A percentile compares a stretch with the other conserved stretches of the same genome.
phyloP scores from a whole-genome alignment of 1,140 invertebrate species.

The Cheumatopsyche charites region DNA sequence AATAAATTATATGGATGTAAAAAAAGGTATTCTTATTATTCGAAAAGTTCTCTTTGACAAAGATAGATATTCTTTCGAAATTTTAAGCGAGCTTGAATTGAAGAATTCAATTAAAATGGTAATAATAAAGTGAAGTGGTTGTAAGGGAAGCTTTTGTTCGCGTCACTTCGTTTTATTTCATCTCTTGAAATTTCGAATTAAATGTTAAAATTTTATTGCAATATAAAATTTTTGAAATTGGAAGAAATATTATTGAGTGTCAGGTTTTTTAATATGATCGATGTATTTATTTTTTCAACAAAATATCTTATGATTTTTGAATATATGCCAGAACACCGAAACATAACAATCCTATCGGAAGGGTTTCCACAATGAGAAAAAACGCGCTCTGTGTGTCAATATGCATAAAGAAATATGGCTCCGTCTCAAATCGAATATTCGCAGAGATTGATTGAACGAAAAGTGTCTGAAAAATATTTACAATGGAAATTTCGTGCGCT shows the following conservation, averaged over 20 bases:
- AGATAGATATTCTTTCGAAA: slow-evolving; percentile 1
- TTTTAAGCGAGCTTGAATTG: neutral
- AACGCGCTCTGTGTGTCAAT: neutral
- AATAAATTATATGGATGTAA: neutral
- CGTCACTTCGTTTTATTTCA: slow-evolving; percentile 1
- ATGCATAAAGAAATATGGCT: slow-evolving; percentile 15
- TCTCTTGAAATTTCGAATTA: neutral
- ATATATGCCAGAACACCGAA: too few species aligned
- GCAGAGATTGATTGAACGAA: slow-evolving; percentile 29
- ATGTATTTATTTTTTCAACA: neutral
- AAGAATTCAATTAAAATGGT: slow-evolving; percentile 32
- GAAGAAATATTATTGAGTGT: neutral
- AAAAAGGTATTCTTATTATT: slow-evolving; percentile 8
- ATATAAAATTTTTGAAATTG: too few species aligned
- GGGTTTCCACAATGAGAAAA: neutral
- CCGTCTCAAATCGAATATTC: slow-evolving; percentile 23
- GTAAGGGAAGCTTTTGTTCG: slow-evolving; percentile 18
- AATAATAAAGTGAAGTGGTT: slow-evolving; percentile 15
- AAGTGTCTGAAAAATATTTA: slow-evolving; percentile 29
- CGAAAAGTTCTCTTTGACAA: neutral
- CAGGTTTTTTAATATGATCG: neutral
- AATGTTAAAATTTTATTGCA: neutral
- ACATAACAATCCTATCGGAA: neutral
- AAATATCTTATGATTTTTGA: neutral
- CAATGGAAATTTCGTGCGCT: slow-evolving; percentile 21